Conservation (phyloP, 2,888 invertebrate genomes). For the Leptothorax acervorum region DNA sequence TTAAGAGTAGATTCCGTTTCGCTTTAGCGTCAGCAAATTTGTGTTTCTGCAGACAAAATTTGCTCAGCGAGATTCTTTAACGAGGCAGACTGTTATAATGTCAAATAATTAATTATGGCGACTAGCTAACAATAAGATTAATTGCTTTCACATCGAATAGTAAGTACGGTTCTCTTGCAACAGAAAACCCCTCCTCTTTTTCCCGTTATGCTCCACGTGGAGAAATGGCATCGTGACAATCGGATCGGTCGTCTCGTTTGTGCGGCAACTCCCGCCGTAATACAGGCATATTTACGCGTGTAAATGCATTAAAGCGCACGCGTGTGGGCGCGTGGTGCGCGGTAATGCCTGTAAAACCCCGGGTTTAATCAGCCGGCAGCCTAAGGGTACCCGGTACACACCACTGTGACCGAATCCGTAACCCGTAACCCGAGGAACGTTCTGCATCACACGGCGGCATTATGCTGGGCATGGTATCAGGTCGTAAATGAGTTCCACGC, state of each 20-base stretch:
- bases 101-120: slow-evolving; percentile 5
- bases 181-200: neutral
- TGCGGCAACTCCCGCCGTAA: slow-evolving; percentile 55
- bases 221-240: neutral
- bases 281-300: slow-evolving; percentile 66
- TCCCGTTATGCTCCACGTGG: neutral
- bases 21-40: neutral
- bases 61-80: neutral
- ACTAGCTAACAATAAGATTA: neutral
- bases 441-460: slow-evolving; percentile 49
- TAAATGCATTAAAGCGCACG: slow-evolving; percentile 64
- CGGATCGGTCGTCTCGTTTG: slow-evolving; percentile 13
- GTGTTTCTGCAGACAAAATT: slow-evolving; percentile 3
- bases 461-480: slow-evolving; percentile 41
- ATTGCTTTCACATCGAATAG: neutral
- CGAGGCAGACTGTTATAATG: neutral
- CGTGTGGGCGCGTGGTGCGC: slow-evolving; percentile 52
- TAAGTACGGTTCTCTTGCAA: neutral
- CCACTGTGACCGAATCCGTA: slow-evolving; percentile 57
- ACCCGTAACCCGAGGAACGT: slow-evolving; percentile 64
- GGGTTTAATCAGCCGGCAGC: slow-evolving; percentile 76
- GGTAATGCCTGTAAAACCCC: slow-evolving; percentile 77
- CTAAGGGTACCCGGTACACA: slow-evolving; percentile 3
- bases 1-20: neutral
- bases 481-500: slow-evolving; percentile 32